Evolutionary conservation across 2,888 invertebrate genomes (phyloP).

Genomic region (Dicyrtoma fusca): DNA sequence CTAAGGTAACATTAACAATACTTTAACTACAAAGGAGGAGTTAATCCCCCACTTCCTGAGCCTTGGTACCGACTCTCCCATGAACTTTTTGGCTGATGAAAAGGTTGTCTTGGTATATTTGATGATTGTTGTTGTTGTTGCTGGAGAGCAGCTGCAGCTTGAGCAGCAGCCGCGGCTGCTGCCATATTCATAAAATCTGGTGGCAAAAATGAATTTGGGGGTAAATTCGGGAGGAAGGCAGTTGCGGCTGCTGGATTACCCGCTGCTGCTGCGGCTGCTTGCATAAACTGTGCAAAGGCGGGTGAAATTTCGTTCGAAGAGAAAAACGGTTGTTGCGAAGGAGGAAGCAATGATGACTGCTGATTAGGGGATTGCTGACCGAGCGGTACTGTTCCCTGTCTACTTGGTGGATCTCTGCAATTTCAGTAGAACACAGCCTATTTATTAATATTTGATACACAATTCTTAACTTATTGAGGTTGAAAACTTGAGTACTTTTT

Average conservation of each 20-base stretch:
- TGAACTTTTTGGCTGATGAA: constrained; percentile 40
- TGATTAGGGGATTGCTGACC: constrained; percentile 37
- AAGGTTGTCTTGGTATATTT: constrained; percentile 36
- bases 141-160: constrained; percentile 21
- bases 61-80: constrained; percentile 51
- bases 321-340: constrained; percentile 31
- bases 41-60: constrained; percentile 40
- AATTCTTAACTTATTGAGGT: not conserved
- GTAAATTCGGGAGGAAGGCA: constrained; percentile 23
- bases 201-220: constrained; percentile 26
- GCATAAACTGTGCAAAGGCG: constrained; percentile 48
- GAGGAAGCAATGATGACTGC: constrained; percentile 33
- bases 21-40: constrained; percentile 44
- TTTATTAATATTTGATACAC: no score
- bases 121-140: constrained; percentile 34
- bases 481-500: no score
- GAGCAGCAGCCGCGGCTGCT: constrained; percentile 24
- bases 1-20: not conserved
- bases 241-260: constrained; percentile 30
- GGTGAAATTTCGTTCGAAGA: constrained; percentile 25
- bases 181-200: constrained; percentile 18
- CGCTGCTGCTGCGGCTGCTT: constrained; percentile 38
- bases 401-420: constrained; percentile 13
- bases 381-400: constrained; percentile 35
- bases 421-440: not conserved